Evolutionary conservation across 2,888 invertebrate genomes (phyloP).

Genomic region (Cataglyphis livida): DNA sequence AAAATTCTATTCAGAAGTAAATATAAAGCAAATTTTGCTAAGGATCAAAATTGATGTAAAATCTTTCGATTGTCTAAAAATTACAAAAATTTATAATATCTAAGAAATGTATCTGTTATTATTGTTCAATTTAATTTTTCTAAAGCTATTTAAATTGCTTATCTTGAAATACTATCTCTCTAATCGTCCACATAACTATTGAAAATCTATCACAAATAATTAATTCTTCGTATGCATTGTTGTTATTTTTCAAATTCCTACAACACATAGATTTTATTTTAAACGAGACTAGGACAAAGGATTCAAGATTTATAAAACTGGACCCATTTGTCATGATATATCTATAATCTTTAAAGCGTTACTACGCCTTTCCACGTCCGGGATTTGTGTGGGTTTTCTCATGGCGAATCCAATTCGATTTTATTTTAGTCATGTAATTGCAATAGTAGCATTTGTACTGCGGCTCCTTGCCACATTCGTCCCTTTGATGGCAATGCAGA

Average conservation of each 20-base stretch:
- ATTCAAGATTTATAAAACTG: constrained; percentile 6
- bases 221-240: not conserved
- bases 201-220: constrained; percentile 1
- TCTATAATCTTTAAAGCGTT: not conserved
- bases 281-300: not conserved
- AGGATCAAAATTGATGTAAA: not conserved
- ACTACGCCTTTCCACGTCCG: not conserved
- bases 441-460: constrained; percentile 80
- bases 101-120: not conserved
- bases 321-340: constrained; percentile 24
- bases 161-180: not conserved
- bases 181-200: not conserved
- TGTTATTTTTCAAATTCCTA: not conserved
- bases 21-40: not conserved
- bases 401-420: constrained; percentile 74
- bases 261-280: not conserved
- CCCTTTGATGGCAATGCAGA: constrained; percentile 77
- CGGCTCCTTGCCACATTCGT: constrained; percentile 81
- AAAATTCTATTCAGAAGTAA: not conserved
- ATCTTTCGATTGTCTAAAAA: not conserved
- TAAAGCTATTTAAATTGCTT: not conserved
- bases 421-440: constrained; percentile 76
- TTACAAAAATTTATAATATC: not conserved
- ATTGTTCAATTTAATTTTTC: not conserved
- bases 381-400: constrained; percentile 71